Evolutionary conservation across 2,888 invertebrate genomes (phyloP).

Genomic region (Empis stercorea): DNA sequence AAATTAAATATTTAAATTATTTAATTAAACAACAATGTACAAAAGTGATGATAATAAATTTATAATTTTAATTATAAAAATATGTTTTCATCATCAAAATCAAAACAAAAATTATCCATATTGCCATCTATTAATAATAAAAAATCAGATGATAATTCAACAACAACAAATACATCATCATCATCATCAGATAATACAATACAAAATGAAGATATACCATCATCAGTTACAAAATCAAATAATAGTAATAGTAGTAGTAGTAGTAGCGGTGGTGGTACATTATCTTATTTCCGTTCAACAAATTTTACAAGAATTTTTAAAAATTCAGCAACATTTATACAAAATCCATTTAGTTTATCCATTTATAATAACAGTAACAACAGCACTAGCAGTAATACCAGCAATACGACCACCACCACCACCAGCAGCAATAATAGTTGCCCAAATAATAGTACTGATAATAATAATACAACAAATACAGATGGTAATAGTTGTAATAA

Average conservation of each 20-base stretch:
- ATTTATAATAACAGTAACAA: constrained; percentile 2
- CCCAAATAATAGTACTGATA: neutral
- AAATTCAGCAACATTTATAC: constrained; percentile 14
- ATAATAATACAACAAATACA: neutral
- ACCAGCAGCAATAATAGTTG: neutral
- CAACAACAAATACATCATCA: neutral
- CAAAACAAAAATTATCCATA: constrained; percentile 9
- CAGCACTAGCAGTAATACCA: neutral
- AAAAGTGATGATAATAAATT: constrained; percentile 5
- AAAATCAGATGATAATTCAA: neutral
- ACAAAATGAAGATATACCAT: neutral
- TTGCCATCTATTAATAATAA: neutral
- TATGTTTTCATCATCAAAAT: constrained; percentile 10
- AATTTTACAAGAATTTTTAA: constrained; percentile 16
- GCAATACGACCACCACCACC: no score
- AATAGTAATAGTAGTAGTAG: constrained; percentile 2
- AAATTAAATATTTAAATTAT: no score
- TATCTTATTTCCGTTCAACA: constrained; percentile 14
- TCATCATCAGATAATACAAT: neutral
- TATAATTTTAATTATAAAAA: neutral
- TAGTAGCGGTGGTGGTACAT: constrained; percentile 1
- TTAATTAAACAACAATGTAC: constrained; percentile 3
- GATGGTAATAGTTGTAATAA: neutral
- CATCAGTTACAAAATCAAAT: constrained; percentile 5
- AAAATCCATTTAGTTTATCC: constrained; percentile 11